Conservation (phyloP, 2,888 invertebrate genomes). For the Dichetophora obliterata region DNA sequence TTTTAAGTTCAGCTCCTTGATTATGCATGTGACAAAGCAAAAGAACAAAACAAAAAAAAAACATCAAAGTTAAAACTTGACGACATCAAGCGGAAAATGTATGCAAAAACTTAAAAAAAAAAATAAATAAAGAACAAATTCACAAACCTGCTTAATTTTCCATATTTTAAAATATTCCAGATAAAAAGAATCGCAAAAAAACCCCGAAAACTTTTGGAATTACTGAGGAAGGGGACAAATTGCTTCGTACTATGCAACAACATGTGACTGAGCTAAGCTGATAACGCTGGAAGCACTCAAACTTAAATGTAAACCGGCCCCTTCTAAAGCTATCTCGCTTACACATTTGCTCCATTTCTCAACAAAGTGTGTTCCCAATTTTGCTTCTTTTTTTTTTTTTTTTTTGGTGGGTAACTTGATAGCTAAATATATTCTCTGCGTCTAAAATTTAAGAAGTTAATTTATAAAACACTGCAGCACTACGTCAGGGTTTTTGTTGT, state of each 20-base stretch:
- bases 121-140: neutral
- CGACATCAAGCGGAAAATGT: neutral
- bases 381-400: neutral
- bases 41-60: neutral
- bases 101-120: neutral
- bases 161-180: neutral
- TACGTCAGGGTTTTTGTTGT: neutral
- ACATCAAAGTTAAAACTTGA: constrained; percentile 18
- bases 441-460: constrained; percentile 9
- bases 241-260: neutral
- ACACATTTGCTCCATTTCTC: too few species aligned
- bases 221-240: neutral
- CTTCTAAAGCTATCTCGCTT: too few species aligned
- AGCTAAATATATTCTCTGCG: constrained; percentile 3
- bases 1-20: neutral
- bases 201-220: neutral
- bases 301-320: too few species aligned
- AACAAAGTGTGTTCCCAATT: too few species aligned
- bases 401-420: neutral
- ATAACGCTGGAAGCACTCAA: too few species aligned
- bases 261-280: neutral
- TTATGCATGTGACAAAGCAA: constrained; percentile 19
- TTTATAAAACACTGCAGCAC: constrained; percentile 9
- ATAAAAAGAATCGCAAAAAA: neutral
- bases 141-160: neutral